phyloP scores from a whole-genome alignment of 2,113 vertebrate species.

The Ptilorrhoa leucosticta region DNA sequence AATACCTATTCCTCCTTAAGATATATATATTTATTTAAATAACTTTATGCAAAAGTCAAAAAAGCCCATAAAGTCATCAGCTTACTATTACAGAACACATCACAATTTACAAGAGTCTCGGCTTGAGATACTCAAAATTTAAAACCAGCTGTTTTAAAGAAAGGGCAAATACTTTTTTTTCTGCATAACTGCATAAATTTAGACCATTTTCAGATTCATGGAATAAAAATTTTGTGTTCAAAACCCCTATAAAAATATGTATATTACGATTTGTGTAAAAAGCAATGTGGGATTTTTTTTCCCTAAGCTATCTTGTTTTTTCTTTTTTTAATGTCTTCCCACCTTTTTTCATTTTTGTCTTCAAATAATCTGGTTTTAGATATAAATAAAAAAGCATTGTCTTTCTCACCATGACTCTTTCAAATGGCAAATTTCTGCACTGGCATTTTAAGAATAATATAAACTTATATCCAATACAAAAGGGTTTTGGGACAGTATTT shows the following conservation, averaged over 20 bases:
- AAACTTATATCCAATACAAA: neutral
- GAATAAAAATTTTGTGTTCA: neutral
- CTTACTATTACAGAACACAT: neutral
- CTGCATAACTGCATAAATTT: neutral
- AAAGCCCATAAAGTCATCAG: neutral
- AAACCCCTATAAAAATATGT: neutral
- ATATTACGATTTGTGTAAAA: neutral
- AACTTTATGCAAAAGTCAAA: neutral
- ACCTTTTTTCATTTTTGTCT: neutral
- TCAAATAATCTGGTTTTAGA: neutral
- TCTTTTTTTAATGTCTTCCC: neutral
- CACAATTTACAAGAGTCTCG: neutral
- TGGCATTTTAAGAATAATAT: neutral
- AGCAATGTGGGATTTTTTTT: neutral
- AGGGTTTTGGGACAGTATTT: neutral
- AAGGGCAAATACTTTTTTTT: neutral
- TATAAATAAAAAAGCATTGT: neutral
- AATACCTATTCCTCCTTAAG: neutral
- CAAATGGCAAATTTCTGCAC: neutral
- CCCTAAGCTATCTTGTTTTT: neutral
- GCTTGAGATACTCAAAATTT: neutral
- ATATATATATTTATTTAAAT: neutral
- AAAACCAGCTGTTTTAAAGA: neutral
- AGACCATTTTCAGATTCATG: neutral
- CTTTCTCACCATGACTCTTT: neutral